phyloP scores from a whole-genome alignment of 2,113 vertebrate species.

The Marmota flaviventris region DNA sequence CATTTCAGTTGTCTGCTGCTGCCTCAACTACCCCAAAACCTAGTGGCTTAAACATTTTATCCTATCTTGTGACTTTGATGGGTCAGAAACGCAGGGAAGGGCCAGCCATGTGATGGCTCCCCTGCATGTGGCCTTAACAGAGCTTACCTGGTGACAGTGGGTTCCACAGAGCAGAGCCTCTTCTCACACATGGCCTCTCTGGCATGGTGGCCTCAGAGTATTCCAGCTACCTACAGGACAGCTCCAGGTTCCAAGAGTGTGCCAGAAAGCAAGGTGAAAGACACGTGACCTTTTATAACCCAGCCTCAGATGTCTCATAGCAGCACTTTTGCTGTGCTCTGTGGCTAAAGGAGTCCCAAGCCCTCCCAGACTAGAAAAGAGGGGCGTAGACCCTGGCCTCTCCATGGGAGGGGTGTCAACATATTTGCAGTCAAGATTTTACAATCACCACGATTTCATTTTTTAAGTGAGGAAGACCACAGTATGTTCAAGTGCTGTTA shows the following conservation, averaged over 20 bases:
- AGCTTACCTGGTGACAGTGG: slow-evolving; percentile 16
- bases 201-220: neutral
- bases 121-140: neutral
- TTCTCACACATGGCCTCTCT: neutral
- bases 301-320: neutral
- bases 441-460: neutral
- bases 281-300: neutral
- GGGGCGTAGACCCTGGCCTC: neutral
- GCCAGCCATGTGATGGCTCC: neutral
- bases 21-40: neutral
- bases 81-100: neutral
- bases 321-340: neutral
- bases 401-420: neutral
- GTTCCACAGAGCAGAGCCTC: neutral
- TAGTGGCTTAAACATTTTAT: neutral
- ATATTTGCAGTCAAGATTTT: neutral
- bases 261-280: neutral
- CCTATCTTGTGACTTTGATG: neutral
- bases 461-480: neutral
- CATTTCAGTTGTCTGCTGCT: neutral
- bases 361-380: neutral
- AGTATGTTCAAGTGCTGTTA: neutral
- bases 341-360: neutral
- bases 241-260: neutral
- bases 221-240: neutral